Evolutionary conservation across 2,888 invertebrate genomes (phyloP).

Genomic region (Hermodice carunculata): DNA sequence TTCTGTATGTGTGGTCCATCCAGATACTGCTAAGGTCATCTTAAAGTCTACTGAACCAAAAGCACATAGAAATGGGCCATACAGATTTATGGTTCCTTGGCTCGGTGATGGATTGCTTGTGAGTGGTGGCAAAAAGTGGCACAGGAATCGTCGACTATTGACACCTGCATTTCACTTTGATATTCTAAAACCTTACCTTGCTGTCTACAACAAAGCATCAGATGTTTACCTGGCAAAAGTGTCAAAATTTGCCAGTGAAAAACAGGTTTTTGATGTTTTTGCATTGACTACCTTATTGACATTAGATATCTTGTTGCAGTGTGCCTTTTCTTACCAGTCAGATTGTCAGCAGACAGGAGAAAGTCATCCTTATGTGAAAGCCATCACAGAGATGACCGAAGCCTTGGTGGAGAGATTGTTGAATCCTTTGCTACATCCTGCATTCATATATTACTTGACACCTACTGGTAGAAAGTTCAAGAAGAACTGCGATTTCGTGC

Average conservation of each 20-base stretch:
- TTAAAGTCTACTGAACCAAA: too few relatives aligned
- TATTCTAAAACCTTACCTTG: conserved; percentile 43
- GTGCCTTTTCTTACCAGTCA: conserved; percentile 56
- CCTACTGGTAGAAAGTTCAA: conserved; percentile 48
- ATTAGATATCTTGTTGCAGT: conserved; percentile 53
- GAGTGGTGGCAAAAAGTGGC: conserved; percentile 41
- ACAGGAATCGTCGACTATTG: conserved; percentile 40
- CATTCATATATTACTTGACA: conserved; percentile 45
- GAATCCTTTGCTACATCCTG: conserved; percentile 46
- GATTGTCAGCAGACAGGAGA: conserved; percentile 46
- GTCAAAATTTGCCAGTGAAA: too few relatives aligned
- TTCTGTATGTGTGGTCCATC: too few relatives aligned
- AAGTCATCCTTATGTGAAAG: conserved; percentile 49
- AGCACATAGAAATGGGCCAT: too few relatives aligned
- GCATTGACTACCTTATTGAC: too few relatives aligned
- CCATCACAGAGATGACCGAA: conserved; percentile 44
- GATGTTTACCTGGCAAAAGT: conserved; percentile 47
- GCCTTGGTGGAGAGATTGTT: conserved; percentile 14
- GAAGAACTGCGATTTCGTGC: conserved; percentile 56
- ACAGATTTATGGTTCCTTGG: too few relatives aligned
- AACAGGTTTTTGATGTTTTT: too few relatives aligned
- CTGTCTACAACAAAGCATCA: conserved; percentile 39
- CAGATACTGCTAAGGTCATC: too few relatives aligned
- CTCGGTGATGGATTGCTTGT: conserved; percentile 46
- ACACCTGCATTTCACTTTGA: conserved; percentile 49